Conservation (phyloP, 2,113 vertebrate genomes). For the Ageneiosus marmoratus region DNA sequence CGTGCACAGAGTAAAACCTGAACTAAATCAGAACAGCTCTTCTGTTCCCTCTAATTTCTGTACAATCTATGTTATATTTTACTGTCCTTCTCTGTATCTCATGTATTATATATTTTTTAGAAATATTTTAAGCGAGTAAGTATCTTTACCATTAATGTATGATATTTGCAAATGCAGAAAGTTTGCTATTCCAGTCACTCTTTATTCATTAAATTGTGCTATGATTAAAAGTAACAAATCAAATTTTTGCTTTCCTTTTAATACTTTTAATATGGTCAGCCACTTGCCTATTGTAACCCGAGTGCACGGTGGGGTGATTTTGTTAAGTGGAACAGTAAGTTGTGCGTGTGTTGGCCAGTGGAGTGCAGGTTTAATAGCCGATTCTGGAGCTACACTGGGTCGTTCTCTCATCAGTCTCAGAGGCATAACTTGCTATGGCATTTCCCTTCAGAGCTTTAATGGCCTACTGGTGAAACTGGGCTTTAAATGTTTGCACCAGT, state of each 20-base stretch:
- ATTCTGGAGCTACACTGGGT: constrained; percentile 30
- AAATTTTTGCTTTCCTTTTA: not conserved
- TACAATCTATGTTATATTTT: constrained; percentile 10
- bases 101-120: not conserved
- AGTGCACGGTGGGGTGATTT: constrained; percentile 22
- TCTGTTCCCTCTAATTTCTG: constrained; percentile 28
- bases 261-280: constrained; percentile 4
- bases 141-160: not conserved
- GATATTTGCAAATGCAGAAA: constrained; percentile 8
- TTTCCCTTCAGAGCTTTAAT: constrained; percentile 60
- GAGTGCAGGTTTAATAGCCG: constrained; percentile 35
- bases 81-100: not conserved
- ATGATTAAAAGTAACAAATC: not conserved
- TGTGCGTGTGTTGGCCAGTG: not conserved
- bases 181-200: not conserved
- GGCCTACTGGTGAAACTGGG: constrained; percentile 52
- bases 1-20: constrained; percentile 34
- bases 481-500: constrained; percentile 42
- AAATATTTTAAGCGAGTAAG: not conserved
- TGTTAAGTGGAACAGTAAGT: constrained; percentile 23
- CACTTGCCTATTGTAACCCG: constrained; percentile 20
- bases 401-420: constrained; percentile 42
- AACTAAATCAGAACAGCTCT: constrained; percentile 45
- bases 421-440: constrained; percentile 52
- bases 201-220: not conserved